Evolutionary conservation across 2,888 invertebrate species (phyloP).

Genomic region (Netelia fuscicornis): DNA sequence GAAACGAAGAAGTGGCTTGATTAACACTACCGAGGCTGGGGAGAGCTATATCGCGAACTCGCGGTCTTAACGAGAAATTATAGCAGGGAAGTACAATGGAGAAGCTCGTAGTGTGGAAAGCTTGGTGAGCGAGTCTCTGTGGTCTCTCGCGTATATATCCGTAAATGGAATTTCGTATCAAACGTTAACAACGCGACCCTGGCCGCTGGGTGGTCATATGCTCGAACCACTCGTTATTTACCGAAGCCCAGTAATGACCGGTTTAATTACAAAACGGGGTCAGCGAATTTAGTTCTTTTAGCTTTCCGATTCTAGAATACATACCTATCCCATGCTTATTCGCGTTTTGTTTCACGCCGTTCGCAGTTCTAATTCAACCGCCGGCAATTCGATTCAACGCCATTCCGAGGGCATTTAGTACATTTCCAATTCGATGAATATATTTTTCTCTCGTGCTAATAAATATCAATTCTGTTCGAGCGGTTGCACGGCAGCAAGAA

Average conservation of each 20-base stretch:
- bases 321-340: background rate
- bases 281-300: constrained; percentile 56
- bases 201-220: background rate
- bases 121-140: background rate
- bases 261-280: constrained; percentile 64
- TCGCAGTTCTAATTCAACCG: constrained; percentile 16
- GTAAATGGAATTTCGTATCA: constrained; percentile 58
- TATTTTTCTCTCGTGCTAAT: background rate
- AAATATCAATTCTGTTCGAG: background rate
- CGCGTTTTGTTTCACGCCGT: constrained; percentile 14
- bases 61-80: constrained; percentile 36
- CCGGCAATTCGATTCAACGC: constrained; percentile 9
- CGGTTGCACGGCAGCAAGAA: background rate
- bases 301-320: constrained; percentile 34
- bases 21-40: constrained; percentile 21
- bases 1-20: constrained; percentile 32
- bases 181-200: constrained; percentile 46
- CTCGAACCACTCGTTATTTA: constrained; percentile 50
- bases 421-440: constrained; percentile 3
- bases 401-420: constrained; percentile 10
- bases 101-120: constrained; percentile 3
- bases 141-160: constrained; percentile 3
- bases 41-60: background rate
- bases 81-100: constrained; percentile 33
- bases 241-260: constrained; percentile 48